Evolutionary conservation across 2,113 vertebrate genomes (phyloP).

Genomic region (Burhinus bistriatus): DNA sequence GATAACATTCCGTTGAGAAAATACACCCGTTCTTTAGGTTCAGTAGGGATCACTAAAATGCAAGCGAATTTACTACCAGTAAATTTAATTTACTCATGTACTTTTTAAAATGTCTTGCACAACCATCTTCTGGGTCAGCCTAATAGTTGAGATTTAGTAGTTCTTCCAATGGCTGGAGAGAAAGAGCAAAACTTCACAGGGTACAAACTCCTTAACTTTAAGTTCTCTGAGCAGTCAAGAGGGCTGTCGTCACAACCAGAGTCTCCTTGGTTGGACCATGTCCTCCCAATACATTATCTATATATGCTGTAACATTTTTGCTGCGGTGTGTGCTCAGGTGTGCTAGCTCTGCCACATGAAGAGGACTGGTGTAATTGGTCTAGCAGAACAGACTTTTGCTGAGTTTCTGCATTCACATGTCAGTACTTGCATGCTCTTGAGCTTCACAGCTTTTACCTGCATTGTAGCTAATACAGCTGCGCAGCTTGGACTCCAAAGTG

Average conservation of each 20-base stretch:
- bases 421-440: background rate
- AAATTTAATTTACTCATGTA: background rate
- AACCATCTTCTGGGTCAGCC: background rate
- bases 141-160: background rate
- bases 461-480: background rate
- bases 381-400: background rate
- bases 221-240: background rate
- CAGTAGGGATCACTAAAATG: background rate
- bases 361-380: background rate
- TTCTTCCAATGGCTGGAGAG: background rate
- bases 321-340: rapidly evolving
- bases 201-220: background rate
- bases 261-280: background rate
- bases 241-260: background rate
- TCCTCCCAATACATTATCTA: background rate
- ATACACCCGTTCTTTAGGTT: background rate
- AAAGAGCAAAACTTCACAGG: background rate
- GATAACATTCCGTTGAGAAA: background rate
- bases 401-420: background rate
- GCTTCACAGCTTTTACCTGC: background rate
- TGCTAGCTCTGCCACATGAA: background rate
- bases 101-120: background rate
- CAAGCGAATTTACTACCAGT: background rate
- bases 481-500: background rate
- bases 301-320: rapidly evolving